Conservation (phyloP, 2,797 vertebrate genomes). For the Squalus acanthias region DNA sequence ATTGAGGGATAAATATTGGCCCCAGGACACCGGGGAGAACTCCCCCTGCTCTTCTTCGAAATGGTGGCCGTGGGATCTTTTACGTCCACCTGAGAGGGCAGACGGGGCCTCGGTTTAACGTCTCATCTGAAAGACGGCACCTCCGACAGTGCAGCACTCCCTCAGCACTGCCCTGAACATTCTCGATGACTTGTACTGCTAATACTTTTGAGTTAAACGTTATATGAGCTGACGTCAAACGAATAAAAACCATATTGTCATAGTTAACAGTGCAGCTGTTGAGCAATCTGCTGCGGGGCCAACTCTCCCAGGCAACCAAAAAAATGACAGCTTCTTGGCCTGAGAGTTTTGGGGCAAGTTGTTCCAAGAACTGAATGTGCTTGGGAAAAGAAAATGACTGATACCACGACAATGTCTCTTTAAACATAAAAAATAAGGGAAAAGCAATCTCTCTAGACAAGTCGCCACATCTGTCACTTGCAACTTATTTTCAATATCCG, state of each 20-base stretch:
- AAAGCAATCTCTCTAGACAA: not conserved
- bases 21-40: no score
- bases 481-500: not conserved
- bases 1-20: no score
- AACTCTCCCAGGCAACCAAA: not conserved
- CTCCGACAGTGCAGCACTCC: no score
- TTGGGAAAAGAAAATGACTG: not conserved
- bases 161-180: not conserved
- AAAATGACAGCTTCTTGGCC: not conserved
- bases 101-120: no score
- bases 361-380: not conserved
- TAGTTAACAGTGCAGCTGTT: not conserved
- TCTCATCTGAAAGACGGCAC: no score
- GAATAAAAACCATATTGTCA: not conserved
- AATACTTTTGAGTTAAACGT: not conserved
- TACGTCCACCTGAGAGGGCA: no score
- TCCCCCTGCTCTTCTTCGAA: no score
- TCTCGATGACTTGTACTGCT: not conserved
- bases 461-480: not conserved
- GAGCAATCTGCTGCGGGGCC: not conserved
- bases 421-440: not conserved
- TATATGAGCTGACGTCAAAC: not conserved
- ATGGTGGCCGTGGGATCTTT: no score
- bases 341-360: not conserved
- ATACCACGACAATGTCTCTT: not conserved